Evolutionary conservation across 2,888 invertebrate species (phyloP).

Genomic region (Chymomyza caudatula): DNA sequence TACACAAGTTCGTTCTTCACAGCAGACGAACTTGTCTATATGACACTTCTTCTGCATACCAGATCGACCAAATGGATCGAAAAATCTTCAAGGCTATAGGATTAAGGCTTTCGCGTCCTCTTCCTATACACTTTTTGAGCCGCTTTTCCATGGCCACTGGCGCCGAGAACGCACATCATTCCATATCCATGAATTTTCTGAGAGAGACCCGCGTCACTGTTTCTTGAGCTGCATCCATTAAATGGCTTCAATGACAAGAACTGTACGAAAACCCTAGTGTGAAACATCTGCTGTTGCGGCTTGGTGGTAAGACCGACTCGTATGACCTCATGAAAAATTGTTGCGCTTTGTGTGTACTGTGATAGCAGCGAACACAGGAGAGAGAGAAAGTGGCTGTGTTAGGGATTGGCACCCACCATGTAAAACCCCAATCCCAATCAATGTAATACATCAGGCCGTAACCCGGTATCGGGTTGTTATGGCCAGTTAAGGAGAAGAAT

Average conservation of each 20-base stretch:
- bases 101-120: slow-evolving; percentile 90
- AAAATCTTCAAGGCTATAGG: slow-evolving; percentile 86
- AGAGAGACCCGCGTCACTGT: slow-evolving; percentile 83
- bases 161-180: slow-evolving; percentile 83
- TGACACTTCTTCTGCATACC: slow-evolving; percentile 87
- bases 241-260: slow-evolving; percentile 76
- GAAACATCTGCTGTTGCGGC: slow-evolving; percentile 88
- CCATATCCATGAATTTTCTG: slow-evolving; percentile 93
- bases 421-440: too few relatives aligned
- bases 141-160: slow-evolving; percentile 84
- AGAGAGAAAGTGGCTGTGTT: too few relatives aligned
- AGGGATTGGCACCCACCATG: too few relatives aligned
- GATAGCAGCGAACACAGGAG: too few relatives aligned
- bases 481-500: too few relatives aligned
- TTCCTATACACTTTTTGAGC: slow-evolving; percentile 92
- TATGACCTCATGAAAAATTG: too few relatives aligned
- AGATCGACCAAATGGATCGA: slow-evolving; percentile 90
- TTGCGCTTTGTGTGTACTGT: too few relatives aligned
- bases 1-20: slow-evolving; percentile 89
- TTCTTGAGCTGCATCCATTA: slow-evolving; percentile 73
- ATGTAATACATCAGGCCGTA: too few relatives aligned
- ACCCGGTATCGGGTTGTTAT: too few relatives aligned
- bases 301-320: too few relatives aligned
- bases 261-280: slow-evolving; percentile 87
- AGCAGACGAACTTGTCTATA: slow-evolving; percentile 93